These are phyloP conservation scores for Haemorhous mexicanus DNA, from an alignment of 2,113 vertebrate species.

Conservation along the genomic window DNA sequence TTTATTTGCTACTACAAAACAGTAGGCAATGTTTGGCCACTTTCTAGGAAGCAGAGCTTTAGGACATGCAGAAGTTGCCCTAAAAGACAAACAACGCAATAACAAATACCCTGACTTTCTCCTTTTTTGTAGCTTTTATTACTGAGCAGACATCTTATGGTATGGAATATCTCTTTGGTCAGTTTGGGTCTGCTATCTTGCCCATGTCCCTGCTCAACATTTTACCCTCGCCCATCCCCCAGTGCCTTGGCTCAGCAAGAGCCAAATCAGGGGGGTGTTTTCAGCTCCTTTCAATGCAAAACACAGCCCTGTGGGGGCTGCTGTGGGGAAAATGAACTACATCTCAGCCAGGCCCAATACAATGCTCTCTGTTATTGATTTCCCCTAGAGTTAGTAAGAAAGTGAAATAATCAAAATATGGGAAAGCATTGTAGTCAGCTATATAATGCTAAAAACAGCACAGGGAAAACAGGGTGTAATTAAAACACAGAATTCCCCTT, in stretches of 20 bases:
- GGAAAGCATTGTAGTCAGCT: background rate
- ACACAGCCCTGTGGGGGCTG: background rate
- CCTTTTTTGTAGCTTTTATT: background rate
- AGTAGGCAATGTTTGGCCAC: background rate
- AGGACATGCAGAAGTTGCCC: background rate
- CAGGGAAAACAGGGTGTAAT: background rate
- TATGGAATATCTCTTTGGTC: background rate
- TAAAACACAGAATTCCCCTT: conserved; percentile 15
- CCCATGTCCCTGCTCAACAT: background rate
- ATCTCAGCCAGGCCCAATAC: background rate
- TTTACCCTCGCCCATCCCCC: background rate
- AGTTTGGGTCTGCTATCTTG: background rate
- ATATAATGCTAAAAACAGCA: background rate
- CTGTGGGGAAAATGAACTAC: background rate
- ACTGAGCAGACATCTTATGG: background rate
- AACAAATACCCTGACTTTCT: background rate
- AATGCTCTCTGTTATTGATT: background rate
- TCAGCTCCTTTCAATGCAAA: background rate
- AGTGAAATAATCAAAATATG: background rate
- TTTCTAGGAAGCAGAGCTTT: background rate
- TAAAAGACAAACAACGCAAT: background rate
- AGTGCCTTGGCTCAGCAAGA: background rate
- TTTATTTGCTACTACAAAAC: background rate
- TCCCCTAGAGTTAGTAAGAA: background rate
- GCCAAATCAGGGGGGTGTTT: background rate